These are phyloP conservation scores for Netelia virgata DNA, from an alignment of 2,888 invertebrate genomes.

Conservation along the genomic window DNA sequence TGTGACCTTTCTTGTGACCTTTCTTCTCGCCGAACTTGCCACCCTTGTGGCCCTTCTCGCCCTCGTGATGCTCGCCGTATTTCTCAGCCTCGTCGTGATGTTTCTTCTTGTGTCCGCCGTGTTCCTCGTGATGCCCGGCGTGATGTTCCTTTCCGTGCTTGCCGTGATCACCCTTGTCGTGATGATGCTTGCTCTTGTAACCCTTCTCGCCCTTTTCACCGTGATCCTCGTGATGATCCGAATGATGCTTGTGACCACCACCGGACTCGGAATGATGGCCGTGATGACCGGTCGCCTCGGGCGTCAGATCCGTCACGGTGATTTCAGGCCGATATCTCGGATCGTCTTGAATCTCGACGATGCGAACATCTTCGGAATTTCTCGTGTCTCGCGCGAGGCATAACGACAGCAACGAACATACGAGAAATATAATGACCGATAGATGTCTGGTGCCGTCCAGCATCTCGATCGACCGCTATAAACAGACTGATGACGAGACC, in stretches of 20 bases:
- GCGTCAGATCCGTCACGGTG: conserved; percentile 63
- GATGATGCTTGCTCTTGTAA: conserved; percentile 91
- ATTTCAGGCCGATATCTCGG: background rate
- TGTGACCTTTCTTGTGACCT: conserved; percentile 92
- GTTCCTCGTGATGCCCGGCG: conserved; percentile 87
- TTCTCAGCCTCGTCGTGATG: conserved; percentile 89
- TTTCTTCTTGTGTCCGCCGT: conserved; percentile 88
- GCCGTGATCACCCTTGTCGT: conserved; percentile 88
- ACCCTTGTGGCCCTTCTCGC: conserved; percentile 89
- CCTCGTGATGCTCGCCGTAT: conserved; percentile 89
- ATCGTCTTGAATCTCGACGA: background rate
- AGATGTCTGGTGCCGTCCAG: conserved; percentile 61
- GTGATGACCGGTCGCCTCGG: conserved; percentile 64
- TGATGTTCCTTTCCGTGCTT: conserved; percentile 87
- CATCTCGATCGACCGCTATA: conserved; percentile 74
- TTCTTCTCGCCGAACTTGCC: conserved; percentile 91
- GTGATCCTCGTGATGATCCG: conserved; percentile 89
- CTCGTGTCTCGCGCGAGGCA: conserved; percentile 73
- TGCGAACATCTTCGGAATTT: conserved; percentile 13
- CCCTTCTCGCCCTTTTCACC: conserved; percentile 93
- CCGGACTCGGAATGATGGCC: conserved; percentile 85
- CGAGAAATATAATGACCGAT: conserved; percentile 58
- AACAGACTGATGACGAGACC: conserved; percentile 76
- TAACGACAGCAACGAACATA: conserved; percentile 63
- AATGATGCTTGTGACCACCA: conserved; percentile 90